Base-by-base conservation (phyloP, 2,888 invertebrate genomes). In the Urechis unicinctus region DNA sequence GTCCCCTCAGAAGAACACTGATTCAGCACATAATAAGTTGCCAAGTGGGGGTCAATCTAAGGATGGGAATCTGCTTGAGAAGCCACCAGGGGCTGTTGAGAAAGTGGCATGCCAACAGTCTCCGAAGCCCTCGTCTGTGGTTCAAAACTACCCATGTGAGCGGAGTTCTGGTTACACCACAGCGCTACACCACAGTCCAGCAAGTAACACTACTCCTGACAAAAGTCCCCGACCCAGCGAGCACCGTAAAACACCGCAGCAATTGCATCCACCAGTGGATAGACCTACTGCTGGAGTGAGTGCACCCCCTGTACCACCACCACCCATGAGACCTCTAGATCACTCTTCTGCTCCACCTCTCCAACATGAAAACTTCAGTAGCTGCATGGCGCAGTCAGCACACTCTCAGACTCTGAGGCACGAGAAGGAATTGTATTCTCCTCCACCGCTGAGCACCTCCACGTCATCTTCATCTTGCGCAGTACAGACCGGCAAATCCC, bases 401-500 rank as follows among this genome's bases (percentile, higher is more conserved):
- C n/a, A n/a, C n/a, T n/a, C n/a, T n/a, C n/a, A n/a, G n/a, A n/a
- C n/a, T n/a, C n/a, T 36, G 36, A 9, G 9, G 9, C 36, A 9
- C 17, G 36, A 17, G 9, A 36, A 36, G 17, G 36, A 36, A 9
- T 36, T 36, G 9, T 36, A 36, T 36, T 9, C 36, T 9, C 36
- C 36, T 17, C 36, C 36, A 13, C 36, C 36, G 9, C 36, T 36
- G 36, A 36, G 17, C 36, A 36, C 24, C 30, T 17, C 50, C 22
- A 13, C 50, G 6, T 21, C 50, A 4, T 30, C 24, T 50, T 36
- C 36, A 4, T 31, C 31, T 36, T 50, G 50, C 4, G 50, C 50
- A 1, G 50, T 50, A 9, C 50, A 50, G 50, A 48, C 4, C 48
- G 36, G 36, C 25, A 50, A 50, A 36, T 9, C 9, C 17, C 36